Conservation (phyloP, 2,797 vertebrate species). For the Rhynchonycteris naso region DNA sequence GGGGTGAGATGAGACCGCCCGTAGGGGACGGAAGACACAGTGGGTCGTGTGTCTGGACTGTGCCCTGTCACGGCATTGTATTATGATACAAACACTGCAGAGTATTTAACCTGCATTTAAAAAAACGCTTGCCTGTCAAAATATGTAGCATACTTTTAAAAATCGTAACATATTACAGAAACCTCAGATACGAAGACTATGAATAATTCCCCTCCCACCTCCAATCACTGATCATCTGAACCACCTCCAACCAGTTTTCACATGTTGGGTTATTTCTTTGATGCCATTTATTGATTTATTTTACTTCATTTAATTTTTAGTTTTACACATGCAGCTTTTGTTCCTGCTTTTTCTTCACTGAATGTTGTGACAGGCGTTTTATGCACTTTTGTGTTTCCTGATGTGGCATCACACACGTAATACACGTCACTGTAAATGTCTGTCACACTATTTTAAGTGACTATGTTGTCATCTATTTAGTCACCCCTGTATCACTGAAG, state of each 20-base stretch:
- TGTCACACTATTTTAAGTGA: constrained; percentile 19
- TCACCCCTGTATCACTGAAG: background rate
- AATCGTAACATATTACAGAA: background rate
- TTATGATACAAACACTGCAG: background rate
- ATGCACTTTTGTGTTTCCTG: background rate
- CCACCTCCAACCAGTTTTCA: background rate
- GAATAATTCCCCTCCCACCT: background rate
- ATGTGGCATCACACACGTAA: background rate
- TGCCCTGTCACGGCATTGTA: background rate
- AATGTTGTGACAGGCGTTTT: background rate
- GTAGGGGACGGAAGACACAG: background rate
- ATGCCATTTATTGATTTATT: background rate
- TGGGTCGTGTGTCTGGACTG: too few species aligned
- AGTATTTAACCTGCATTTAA: background rate
- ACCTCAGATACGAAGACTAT: background rate
- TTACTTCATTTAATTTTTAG: background rate
- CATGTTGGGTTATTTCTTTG: background rate
- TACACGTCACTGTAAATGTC: background rate
- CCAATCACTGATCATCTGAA: background rate
- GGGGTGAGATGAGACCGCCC: background rate
- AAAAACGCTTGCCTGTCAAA: background rate
- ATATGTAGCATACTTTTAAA: background rate
- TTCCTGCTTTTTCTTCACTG: background rate
- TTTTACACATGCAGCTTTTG: background rate
- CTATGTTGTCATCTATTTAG: background rate